Evolutionary conservation across 2,888 invertebrate species (phyloP).

Genomic region (Ichneumoninae sp.): DNA sequence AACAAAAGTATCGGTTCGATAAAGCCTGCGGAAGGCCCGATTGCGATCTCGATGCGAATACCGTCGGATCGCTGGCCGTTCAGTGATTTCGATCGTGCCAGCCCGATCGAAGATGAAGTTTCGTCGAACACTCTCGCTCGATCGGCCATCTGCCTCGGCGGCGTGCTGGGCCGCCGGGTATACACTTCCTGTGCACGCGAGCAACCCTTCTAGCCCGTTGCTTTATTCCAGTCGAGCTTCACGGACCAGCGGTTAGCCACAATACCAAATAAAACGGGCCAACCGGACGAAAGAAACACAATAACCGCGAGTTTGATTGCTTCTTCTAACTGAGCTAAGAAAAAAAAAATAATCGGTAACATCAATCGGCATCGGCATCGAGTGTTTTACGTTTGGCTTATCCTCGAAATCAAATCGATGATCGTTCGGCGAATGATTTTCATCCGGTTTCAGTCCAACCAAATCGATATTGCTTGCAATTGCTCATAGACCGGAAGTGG

Average conservation of each 20-base stretch:
- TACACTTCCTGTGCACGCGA: conserved; percentile 49
- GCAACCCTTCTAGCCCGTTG: conserved; percentile 60
- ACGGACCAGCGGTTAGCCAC: conserved; percentile 73
- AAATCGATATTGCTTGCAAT: background rate
- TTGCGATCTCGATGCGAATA: conserved; percentile 54
- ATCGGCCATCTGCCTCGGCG: conserved; percentile 61
- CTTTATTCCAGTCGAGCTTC: conserved; percentile 65
- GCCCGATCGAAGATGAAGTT: conserved; percentile 15
- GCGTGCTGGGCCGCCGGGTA: conserved; percentile 22
- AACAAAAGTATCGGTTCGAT: conserved; percentile 30
- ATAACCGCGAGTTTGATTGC: conserved; percentile 42
- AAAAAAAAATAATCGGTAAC: conserved; percentile 5
- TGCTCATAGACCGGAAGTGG: background rate
- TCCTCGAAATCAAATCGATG: conserved; percentile 1
- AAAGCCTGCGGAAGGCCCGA: conserved; percentile 43
- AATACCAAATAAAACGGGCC: conserved; percentile 65
- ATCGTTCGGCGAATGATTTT: background rate
- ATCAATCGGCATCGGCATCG: conserved; percentile 24
- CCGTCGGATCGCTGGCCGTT: conserved; percentile 30
- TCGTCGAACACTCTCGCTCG: conserved; percentile 55
- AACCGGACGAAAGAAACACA: conserved; percentile 39
- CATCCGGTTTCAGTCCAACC: background rate
- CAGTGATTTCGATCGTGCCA: conserved; percentile 27
- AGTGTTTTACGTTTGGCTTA: background rate
- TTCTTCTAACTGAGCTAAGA: conserved; percentile 6